These are phyloP conservation scores for Antheraea assamensis DNA, from an alignment of 2,888 invertebrate genomes.

Conservation along the genomic window DNA sequence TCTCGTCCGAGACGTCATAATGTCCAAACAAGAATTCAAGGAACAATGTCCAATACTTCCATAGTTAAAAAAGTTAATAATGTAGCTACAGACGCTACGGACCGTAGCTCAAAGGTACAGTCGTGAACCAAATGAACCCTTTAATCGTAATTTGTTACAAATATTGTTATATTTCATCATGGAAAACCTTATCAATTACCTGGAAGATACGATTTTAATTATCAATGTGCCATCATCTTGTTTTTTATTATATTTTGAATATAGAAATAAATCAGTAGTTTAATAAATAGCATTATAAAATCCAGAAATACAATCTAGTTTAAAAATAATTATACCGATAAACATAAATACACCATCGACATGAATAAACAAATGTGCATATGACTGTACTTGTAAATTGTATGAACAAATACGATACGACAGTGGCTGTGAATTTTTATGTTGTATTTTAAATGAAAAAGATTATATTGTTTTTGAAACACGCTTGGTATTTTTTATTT, in stretches of 20 bases:
- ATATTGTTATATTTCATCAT: background rate
- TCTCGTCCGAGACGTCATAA: constrained; percentile 56
- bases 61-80: background rate
- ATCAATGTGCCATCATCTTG: background rate
- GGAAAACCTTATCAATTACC: no score
- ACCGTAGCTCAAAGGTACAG: background rate
- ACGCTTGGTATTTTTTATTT: background rate
- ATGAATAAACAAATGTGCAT: background rate
- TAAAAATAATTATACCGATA: background rate
- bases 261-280: background rate
- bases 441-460: constrained; percentile 12
- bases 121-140: background rate
- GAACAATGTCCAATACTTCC: constrained; percentile 38
- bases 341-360: background rate
- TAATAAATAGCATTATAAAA: background rate
- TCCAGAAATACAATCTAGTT: background rate
- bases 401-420: constrained; percentile 34
- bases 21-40: constrained; percentile 49
- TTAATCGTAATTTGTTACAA: background rate
- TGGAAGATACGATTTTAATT: background rate
- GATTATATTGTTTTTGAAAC: background rate
- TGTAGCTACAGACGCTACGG: background rate
- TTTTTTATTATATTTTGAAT: background rate
- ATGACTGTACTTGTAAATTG: constrained; percentile 18
- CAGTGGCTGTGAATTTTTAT: constrained; percentile 58